These are phyloP conservation scores for Notolepis coatsorum DNA, from an alignment of 2,797 vertebrate genomes.

Conservation along the genomic window DNA sequence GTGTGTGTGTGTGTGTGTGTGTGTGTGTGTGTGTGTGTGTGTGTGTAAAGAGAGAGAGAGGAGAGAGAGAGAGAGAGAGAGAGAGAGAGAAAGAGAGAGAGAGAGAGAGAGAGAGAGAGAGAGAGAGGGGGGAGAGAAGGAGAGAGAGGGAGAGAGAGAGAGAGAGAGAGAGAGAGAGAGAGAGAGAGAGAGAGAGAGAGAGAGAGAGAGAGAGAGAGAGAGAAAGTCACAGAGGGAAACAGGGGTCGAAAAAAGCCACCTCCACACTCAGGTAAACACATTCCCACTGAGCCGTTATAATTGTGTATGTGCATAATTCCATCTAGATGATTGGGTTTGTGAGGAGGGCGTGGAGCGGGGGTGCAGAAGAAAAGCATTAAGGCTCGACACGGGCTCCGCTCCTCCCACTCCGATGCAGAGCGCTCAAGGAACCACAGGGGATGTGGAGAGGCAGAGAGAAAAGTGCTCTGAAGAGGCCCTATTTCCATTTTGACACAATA, in stretches of 20 bases:
- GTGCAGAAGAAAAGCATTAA: conserved; percentile 54
- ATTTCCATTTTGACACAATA: conserved; percentile 62
- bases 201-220: too few species aligned
- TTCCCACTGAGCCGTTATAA: conserved; percentile 21
- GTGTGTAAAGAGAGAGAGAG: conserved; percentile 5
- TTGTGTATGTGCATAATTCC: conserved; percentile 49
- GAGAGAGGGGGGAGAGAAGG: too few species aligned
- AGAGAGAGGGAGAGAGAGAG: too few species aligned
- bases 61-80: too few species aligned
- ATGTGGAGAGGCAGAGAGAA: conserved; percentile 6
- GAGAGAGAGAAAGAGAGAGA: conserved; percentile 6
- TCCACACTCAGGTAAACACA: conserved; percentile 1
- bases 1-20: not conserved
- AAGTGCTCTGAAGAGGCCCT: conserved; percentile 33
- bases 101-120: too few species aligned
- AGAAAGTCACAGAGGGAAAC: too few species aligned
- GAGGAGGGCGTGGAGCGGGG: conserved; percentile 8
- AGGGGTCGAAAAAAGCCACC: conserved; percentile 26
- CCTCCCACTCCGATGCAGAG: conserved; percentile 28
- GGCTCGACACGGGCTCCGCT: conserved; percentile 9
- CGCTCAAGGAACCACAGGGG: conserved; percentile 22
- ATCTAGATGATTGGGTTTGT: conserved; percentile 52
- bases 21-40: not conserved
- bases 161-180: too few species aligned
- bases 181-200: too few species aligned